Conservation (phyloP, 2,113 vertebrate genomes). For the Lontra canadensis region DNA sequence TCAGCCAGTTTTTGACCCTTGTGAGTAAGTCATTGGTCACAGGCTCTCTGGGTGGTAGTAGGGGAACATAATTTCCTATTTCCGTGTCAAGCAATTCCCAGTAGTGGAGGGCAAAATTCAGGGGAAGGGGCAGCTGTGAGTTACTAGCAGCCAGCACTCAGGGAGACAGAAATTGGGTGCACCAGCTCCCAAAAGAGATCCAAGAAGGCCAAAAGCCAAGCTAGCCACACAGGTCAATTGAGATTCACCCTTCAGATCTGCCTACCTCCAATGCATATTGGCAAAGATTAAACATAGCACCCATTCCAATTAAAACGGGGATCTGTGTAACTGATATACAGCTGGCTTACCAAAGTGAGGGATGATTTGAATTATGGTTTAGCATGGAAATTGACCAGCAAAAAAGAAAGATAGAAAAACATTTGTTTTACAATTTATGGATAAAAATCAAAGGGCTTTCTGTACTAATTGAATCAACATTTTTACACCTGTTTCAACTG, state of each 20-base stretch:
- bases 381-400: neutral
- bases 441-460: neutral
- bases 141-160: neutral
- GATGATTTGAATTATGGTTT: neutral
- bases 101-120: neutral
- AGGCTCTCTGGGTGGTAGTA: neutral
- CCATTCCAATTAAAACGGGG: neutral
- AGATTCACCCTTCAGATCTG: neutral
- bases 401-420: neutral
- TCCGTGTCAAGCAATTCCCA: neutral
- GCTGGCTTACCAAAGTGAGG: neutral
- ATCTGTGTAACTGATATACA: neutral
- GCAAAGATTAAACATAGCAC: neutral
- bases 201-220: neutral
- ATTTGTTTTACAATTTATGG: neutral
- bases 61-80: neutral
- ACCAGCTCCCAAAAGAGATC: neutral
- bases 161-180: neutral
- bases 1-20: neutral
- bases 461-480: neutral
- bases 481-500: neutral
- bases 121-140: neutral
- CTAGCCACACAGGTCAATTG: neutral
- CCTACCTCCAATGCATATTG: neutral
- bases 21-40: neutral